phyloP scores from a whole-genome alignment of 2,113 vertebrate species.

The Xenopus laevis region DNA sequence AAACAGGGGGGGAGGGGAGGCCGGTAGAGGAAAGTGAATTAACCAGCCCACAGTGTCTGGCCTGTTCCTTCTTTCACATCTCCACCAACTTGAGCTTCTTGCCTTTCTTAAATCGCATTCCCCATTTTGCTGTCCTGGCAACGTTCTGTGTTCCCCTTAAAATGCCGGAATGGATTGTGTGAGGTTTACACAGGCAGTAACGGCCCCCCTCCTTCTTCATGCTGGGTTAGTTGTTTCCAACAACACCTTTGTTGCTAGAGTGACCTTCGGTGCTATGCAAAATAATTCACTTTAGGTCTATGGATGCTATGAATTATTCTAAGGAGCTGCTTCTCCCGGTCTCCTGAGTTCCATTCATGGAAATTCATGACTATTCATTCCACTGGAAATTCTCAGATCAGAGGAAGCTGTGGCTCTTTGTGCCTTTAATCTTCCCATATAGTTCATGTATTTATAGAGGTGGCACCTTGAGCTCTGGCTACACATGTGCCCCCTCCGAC shows the following conservation, averaged over 20 bases:
- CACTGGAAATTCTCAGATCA: not conserved
- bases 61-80: conserved; percentile 32
- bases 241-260: conserved; percentile 36
- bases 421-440: not conserved
- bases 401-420: not conserved
- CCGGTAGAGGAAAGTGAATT: conserved; percentile 7
- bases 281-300: conserved; percentile 27
- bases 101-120: conserved; percentile 40
- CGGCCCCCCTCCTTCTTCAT: conserved; percentile 32
- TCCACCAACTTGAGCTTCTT: conserved; percentile 14
- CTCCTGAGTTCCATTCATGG: conserved; percentile 6
- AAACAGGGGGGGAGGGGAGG: conserved; percentile 4
- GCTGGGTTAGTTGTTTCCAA: conserved; percentile 34
- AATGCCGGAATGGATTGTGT: conserved; percentile 32
- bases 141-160: conserved; percentile 11
- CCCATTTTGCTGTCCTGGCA: conserved; percentile 32
- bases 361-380: conserved; percentile 3
- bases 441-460: not conserved
- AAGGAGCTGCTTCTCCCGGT: conserved; percentile 6
- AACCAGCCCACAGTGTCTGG: conserved; percentile 13
- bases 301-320: conserved; percentile 7
- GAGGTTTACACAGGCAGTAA: conserved; percentile 12
- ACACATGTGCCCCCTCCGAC: not conserved
- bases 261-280: conserved; percentile 31
- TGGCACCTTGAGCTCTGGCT: not conserved